Conservation (phyloP, 2,797 vertebrate species). For the Manis javanica region DNA sequence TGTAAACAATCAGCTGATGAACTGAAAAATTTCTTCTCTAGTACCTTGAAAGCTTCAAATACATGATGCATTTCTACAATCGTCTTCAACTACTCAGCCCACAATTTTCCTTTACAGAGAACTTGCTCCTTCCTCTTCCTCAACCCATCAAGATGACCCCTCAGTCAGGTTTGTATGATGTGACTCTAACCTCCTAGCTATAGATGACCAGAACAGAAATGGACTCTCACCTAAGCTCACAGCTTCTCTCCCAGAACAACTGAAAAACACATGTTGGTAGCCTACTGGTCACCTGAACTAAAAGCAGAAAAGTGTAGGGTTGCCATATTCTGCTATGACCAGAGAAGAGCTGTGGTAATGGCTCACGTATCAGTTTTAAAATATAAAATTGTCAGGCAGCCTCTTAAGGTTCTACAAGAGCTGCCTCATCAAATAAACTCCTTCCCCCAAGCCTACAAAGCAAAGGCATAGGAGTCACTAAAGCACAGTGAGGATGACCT, state of each 20-base stretch:
- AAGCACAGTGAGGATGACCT: neutral
- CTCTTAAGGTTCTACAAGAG: neutral
- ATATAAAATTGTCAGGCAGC: neutral
- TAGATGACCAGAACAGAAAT: neutral
- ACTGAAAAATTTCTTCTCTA: constrained; percentile 23
- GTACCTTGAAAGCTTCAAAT: neutral
- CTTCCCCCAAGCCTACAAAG: neutral
- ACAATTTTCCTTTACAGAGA: constrained; percentile 20
- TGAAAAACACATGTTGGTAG: neutral
- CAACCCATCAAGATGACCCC: neutral
- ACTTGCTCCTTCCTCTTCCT: neutral
- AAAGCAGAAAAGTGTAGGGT: neutral
- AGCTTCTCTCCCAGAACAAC: neutral
- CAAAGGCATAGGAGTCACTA: neutral
- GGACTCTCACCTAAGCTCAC: neutral
- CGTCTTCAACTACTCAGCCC: neutral
- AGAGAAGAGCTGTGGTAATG: neutral
- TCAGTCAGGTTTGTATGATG: neutral
- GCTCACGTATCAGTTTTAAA: neutral
- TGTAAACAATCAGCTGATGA: neutral
- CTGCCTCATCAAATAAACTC: neutral
- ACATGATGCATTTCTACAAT: neutral
- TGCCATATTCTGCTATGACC: neutral
- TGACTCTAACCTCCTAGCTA: neutral
- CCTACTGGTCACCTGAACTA: neutral